phyloP scores from a whole-genome alignment of 2,797 vertebrate species.

The Salmo trutta region DNA sequence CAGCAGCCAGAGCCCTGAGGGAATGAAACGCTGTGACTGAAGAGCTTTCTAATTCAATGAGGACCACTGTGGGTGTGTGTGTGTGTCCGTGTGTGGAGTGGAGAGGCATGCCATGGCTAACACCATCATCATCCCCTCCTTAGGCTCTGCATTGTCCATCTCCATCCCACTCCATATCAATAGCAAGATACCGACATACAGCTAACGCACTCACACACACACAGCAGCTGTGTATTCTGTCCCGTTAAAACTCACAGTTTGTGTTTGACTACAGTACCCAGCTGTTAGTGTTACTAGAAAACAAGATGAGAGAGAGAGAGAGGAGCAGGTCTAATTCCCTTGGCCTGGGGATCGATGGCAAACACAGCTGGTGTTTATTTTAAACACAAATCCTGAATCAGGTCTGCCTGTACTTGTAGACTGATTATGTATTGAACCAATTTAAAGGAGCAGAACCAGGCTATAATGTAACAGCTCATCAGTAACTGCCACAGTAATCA shows the following conservation, averaged over 20 bases:
- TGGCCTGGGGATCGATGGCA: slow-evolving; percentile 42
- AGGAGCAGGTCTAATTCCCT: background rate
- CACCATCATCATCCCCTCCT: slow-evolving; percentile 12
- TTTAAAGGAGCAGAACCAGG: slow-evolving; percentile 28
- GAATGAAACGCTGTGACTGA: slow-evolving; percentile 62
- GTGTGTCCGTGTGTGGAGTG: slow-evolving; percentile 5
- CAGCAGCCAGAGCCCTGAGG: slow-evolving; percentile 46
- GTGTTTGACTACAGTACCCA: background rate
- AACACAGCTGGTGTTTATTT: slow-evolving; percentile 45
- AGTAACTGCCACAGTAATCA: slow-evolving; percentile 60
- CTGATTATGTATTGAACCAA: slow-evolving; percentile 28
- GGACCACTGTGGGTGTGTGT: slow-evolving; percentile 11
- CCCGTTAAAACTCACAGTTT: background rate
- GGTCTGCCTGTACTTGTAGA: slow-evolving; percentile 13
- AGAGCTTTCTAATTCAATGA: slow-evolving; percentile 60
- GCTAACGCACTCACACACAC: slow-evolving; percentile 2
- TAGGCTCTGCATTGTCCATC: background rate
- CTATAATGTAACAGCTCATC: slow-evolving; percentile 36
- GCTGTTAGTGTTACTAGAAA: background rate
- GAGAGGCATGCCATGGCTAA: background rate
- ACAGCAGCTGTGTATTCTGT: background rate
- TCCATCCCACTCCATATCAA: background rate
- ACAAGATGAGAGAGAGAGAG: background rate
- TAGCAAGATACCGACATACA: background rate
- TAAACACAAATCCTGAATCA: slow-evolving; percentile 29